These are phyloP conservation scores for Bucco capensis DNA, from an alignment of 2,113 vertebrate genomes.

Conservation along the genomic window DNA sequence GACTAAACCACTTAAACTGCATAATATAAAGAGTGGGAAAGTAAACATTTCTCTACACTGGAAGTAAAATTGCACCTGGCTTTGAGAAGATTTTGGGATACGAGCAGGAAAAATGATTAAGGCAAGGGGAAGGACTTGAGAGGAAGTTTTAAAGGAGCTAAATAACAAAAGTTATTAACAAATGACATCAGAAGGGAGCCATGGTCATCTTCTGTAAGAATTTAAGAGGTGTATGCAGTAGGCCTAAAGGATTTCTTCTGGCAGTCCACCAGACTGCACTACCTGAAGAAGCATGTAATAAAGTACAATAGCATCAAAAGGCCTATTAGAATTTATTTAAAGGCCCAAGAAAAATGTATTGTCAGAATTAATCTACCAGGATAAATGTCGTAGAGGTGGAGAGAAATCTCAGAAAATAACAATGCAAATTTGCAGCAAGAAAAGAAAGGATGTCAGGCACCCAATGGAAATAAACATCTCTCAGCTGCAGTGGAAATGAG, in stretches of 20 bases:
- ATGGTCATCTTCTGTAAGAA: not conserved
- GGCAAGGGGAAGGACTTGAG: not conserved
- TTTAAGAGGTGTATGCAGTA: not conserved
- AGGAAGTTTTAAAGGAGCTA: not conserved
- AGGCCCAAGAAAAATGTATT: not conserved
- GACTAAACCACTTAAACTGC: not conserved
- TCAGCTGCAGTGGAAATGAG: not conserved
- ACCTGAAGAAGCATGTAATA: not conserved
- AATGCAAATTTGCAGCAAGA: not conserved
- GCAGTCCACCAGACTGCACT: not conserved
- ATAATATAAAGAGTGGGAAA: not conserved
- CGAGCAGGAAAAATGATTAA: not conserved
- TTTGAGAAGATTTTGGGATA: not conserved
- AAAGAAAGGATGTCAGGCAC: not conserved
- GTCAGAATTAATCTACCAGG: not conserved
- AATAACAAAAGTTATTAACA: not conserved
- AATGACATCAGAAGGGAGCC: not conserved
- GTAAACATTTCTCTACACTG: not conserved
- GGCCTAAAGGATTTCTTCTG: not conserved
- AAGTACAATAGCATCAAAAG: not conserved
- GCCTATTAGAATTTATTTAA: not conserved
- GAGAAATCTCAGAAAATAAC: not conserved
- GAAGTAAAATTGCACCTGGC: not conserved
- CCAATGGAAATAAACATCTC: slow-evolving; percentile 25
- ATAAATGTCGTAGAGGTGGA: not conserved